Conservation (phyloP, 2,113 vertebrate species). For the Dicrurus megarhynchus region DNA sequence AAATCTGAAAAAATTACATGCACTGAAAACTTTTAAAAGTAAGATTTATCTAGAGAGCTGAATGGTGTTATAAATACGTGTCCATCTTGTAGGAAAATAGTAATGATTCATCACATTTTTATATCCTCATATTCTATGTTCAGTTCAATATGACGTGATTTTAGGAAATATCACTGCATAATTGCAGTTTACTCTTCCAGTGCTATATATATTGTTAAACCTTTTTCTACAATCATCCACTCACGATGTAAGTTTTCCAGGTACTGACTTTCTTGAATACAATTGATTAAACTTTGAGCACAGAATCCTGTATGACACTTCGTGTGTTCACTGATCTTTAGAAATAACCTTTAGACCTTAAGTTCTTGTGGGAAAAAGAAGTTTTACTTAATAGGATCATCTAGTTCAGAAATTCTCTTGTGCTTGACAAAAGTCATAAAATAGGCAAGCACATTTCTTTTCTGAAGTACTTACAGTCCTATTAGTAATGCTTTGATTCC, state of each 20-base stretch:
- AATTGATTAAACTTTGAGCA: not conserved
- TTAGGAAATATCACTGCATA: not conserved
- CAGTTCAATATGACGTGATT: not conserved
- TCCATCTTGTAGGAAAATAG: not conserved
- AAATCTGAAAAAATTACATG: not conserved
- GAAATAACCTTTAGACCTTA: not conserved
- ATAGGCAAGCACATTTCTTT: not conserved
- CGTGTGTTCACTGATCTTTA: not conserved
- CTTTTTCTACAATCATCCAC: not conserved
- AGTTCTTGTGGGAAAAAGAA: not conserved
- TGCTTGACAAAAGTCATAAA: not conserved
- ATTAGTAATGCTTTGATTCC: conserved; percentile 18
- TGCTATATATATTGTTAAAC: not conserved
- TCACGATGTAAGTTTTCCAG: not conserved
- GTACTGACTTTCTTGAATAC: not conserved
- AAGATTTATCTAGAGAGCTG: not conserved
- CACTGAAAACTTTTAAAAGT: not conserved
- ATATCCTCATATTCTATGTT: not conserved
- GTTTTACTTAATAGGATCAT: not conserved
- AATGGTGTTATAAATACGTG: not conserved
- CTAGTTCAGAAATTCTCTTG: not conserved
- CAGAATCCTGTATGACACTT: not conserved
- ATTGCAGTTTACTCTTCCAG: not conserved
- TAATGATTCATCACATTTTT: not conserved
- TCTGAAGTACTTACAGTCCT: not conserved